phyloP scores from a whole-genome alignment of 2,113 vertebrate genomes.

The Stigmatopora nigra region DNA sequence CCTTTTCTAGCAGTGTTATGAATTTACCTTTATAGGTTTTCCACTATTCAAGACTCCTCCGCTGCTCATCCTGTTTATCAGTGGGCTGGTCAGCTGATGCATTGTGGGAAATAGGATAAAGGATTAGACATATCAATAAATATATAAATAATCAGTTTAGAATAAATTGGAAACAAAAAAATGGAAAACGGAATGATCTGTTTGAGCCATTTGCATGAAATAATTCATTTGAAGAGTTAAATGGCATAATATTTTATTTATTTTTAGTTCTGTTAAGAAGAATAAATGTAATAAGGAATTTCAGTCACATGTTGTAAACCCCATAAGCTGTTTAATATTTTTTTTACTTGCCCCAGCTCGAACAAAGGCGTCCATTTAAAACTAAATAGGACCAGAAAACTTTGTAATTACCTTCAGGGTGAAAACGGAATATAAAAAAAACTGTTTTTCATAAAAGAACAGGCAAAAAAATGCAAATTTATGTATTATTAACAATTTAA shows the following conservation, averaged over 20 bases:
- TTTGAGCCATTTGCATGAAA: no score
- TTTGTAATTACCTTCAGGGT: constrained; percentile 21
- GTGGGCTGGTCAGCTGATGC: constrained; percentile 73
- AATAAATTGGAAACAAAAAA: neutral
- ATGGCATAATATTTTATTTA: no score
- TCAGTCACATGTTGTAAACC: constrained; percentile 46
- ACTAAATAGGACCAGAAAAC: constrained; percentile 23
- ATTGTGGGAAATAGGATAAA: neutral
- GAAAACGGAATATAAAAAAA: constrained; percentile 10
- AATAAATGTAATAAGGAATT: neutral
- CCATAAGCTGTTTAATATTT: constrained; percentile 24
- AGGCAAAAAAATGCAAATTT: neutral
- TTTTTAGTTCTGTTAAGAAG: no score
- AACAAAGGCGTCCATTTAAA: constrained; percentile 54
- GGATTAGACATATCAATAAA: neutral
- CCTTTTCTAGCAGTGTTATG: neutral
- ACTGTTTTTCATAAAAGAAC: neutral
- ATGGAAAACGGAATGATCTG: no score
- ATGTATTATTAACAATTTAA: neutral
- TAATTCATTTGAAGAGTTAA: no score
- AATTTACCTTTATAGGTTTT: constrained; percentile 73
- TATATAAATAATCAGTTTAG: neutral
- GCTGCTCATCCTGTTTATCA: constrained; percentile 83
- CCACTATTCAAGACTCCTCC: constrained; percentile 66
- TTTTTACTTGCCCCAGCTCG: constrained; percentile 17